Evolutionary conservation across 1,140 invertebrate genomes (phyloP), one percentile per base, ranked within the genome.

Genomic region (Trichomalopsis sarcophagae): DNA sequence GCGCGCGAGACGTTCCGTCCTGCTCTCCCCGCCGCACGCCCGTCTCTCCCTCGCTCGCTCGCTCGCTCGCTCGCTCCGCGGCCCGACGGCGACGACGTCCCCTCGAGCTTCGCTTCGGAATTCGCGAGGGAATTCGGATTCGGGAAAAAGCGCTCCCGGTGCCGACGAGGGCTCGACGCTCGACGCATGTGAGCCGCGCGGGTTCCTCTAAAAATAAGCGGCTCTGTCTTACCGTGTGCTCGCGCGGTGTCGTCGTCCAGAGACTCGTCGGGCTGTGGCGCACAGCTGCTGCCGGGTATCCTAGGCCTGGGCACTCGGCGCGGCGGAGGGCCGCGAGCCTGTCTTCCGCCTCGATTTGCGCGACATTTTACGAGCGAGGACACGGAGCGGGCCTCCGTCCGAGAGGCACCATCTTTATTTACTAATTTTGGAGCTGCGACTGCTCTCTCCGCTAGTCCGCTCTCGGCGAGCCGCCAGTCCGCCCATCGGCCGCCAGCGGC

Each of bases 351-450:
- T 92, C 89, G 91, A 91, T 91, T 93, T 92, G 88, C 81, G 85
- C 88, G 88, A 89, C 89, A 89, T 90, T 87, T 89, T 87, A 81
- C 80, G 87, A 85, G 82, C 87, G 88, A 88, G 90, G 88, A 91
- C 89, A 89, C 87, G 79, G 87, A 89, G 88, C 88, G 88, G 90
- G 86, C 87, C 90, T 91, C 89, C 80, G 83, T 86, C 87, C 87
- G 85, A 89, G 78, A 81, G 89, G 89, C 89, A 91, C 91, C 92
- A 92, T 93, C 91, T 90, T 90, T 92, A 92, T 92, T 93, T 92
- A 92, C 92, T 92, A 92, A 92, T 92, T 93, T 93, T 92, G 92
- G 92, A 92, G 85, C 82, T 88, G 81, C 82, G 40, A n/a, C 17
- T n/a, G 27, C 74, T 23, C 33, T 66, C 33, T 17, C 73, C 30